Base-by-base conservation (phyloP, 2,888 invertebrate species). In the Frankliniella intonsa region DNA sequence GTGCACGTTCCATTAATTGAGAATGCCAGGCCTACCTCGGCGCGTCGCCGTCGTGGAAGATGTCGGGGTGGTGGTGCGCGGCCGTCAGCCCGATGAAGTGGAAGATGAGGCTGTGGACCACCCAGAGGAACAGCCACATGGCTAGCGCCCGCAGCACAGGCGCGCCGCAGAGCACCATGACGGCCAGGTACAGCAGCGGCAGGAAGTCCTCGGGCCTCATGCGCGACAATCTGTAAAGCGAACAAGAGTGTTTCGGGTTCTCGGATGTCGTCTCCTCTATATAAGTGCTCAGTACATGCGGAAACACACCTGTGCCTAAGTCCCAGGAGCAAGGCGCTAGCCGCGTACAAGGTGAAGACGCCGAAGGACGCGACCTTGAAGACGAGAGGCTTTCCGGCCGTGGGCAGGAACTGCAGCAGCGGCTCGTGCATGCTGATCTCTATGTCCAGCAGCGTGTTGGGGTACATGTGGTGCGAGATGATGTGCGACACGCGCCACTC, bases 21-120 rank as follows among this genome's bases (percentile, higher is more conserved):
- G 38, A 38, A 3, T n/a, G n/a, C n/a, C n/a, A n/a, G n/a, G n/a
- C n/a, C n/a, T 88, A 93, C 93, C 91, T 90, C 69, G 90, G 89
- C 81, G 91, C 88, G 87, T 95, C 95, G 3, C 94, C 94, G 85
- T 94, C 94, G 86, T 95, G 95, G 85, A 93, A 93, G 83, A 94
- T 92, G 55, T 91, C 91, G 0, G 95, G 94, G 86, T 95, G 94
- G 86, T 95, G 94, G 88, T 95, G 95, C 0, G 92, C 94, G 0
- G 94, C 94, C 86, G 92, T 94, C 0, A 93, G 86, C 2, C 92
- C 94, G 82, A 94, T 91, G 1, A 90, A 84, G 19, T 88, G 89
- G 86, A 95, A 94, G 0, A 90, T 85, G 80, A 92, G 90, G 84
- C 94, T 93, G 1, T 89, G 89, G 0, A 90, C 86, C 38, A 90